A percentile compares a stretch with the other conserved stretches of the same genome.
Evolutionary conservation across 2,113 vertebrate species (phyloP).

Genomic region (Phylloscopus whistleri): DNA sequence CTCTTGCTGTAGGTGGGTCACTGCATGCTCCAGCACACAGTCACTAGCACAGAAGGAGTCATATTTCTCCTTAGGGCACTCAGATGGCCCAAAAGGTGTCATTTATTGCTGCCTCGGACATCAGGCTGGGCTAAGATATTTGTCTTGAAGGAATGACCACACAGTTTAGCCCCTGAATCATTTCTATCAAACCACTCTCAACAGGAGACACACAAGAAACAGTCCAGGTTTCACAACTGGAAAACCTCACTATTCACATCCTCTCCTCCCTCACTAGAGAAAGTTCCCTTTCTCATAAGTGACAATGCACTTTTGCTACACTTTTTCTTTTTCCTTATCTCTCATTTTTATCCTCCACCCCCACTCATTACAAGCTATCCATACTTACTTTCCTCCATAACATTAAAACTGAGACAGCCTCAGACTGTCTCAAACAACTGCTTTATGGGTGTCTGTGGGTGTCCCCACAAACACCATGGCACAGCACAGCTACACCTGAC

Average conservation of each 20-base stretch:
- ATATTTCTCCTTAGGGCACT: neutral
- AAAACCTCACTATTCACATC: neutral
- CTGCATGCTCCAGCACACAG: neutral
- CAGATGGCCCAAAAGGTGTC: neutral
- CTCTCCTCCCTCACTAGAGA: neutral
- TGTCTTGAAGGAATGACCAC: neutral
- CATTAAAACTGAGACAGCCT: neutral
- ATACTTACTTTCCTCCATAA: neutral
- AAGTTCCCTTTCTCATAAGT: neutral
- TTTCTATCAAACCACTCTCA: neutral
- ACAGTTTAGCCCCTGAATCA: neutral
- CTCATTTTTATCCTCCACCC: neutral
- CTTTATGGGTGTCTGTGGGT: too few species aligned
- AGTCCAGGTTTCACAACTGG: neutral
- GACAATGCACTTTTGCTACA: neutral
- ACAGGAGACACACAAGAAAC: neutral
- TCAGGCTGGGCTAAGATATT: neutral
- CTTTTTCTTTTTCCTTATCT: neutral
- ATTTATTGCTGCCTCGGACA: neutral
- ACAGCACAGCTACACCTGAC: accelerated
- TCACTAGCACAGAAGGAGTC: neutral
- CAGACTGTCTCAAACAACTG: neutral
- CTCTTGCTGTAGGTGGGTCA: neutral
- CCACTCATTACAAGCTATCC: neutral
- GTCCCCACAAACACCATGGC: accelerated